Conservation (phyloP, 2,888 invertebrate genomes). For the Apodemia mormo region DNA sequence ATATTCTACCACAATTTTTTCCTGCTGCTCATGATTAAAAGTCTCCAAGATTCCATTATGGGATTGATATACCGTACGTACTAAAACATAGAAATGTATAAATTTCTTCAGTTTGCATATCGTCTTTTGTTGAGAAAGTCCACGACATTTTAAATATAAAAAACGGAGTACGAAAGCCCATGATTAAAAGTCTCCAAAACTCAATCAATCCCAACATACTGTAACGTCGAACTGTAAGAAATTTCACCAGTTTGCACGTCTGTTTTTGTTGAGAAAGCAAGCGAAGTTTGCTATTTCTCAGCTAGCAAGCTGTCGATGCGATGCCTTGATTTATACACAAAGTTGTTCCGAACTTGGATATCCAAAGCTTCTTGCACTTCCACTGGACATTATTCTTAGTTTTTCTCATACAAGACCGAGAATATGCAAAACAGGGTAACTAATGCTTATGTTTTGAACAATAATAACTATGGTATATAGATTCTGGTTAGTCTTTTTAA, state of each 20-base stretch:
- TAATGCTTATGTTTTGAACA: not conserved
- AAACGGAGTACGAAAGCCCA: not conserved
- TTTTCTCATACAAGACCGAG: conserved; percentile 4
- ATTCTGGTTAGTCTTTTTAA: no score
- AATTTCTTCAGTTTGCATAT: no score
- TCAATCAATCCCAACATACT: conserved; percentile 14
- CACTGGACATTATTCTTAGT: conserved; percentile 14
- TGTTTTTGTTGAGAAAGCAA: conserved; percentile 16
- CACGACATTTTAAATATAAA: no score
- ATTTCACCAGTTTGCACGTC: conserved; percentile 13
- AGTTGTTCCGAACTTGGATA: conserved; percentile 27
- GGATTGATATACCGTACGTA: no score
- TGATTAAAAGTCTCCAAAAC: conserved; percentile 15
- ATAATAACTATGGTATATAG: not conserved
- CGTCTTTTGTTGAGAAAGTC: no score
- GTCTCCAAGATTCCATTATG: no score
- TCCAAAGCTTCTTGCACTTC: conserved; percentile 16
- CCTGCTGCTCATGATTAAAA: no score
- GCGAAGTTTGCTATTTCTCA: conserved; percentile 32
- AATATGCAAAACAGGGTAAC: not conserved
- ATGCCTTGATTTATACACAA: conserved; percentile 35
- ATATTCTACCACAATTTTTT: no score
- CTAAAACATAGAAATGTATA: no score
- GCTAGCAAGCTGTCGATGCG: conserved; percentile 31
- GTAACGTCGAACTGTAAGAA: conserved; percentile 11